Conservation (phyloP, 2,797 vertebrate species). For the Falco naumanni region DNA sequence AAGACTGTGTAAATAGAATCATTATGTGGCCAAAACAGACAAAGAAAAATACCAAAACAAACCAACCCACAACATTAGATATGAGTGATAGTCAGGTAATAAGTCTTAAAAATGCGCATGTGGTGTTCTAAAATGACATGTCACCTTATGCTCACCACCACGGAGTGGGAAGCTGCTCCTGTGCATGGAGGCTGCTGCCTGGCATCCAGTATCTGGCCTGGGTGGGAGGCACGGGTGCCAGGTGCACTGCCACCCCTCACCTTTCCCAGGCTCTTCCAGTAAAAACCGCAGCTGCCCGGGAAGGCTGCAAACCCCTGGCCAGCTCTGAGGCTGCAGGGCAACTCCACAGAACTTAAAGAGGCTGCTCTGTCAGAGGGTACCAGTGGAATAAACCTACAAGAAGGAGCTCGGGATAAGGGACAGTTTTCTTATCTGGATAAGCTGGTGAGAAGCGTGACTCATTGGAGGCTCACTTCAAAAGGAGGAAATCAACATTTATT, state of each 20-base stretch:
- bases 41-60: neutral
- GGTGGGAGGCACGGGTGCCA: fast-evolving
- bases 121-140: neutral
- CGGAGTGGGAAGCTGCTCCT: fast-evolving
- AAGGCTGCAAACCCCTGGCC: neutral
- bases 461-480: neutral
- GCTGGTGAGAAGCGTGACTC: neutral
- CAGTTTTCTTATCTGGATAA: neutral
- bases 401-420: neutral
- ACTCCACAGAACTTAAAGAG: neutral
- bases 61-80: neutral
- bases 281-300: neutral
- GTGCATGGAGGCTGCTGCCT: neutral
- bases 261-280: neutral
- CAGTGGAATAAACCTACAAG: neutral
- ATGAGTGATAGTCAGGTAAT: neutral
- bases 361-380: neutral
- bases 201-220: neutral
- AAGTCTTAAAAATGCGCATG: neutral
- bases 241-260: neutral
- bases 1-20: neutral
- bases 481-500: neutral
- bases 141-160: neutral
- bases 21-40: neutral
- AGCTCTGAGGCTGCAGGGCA: neutral